phyloP scores from a whole-genome alignment of 2,888 invertebrate species.

The Cryptocheilus praepositus region DNA sequence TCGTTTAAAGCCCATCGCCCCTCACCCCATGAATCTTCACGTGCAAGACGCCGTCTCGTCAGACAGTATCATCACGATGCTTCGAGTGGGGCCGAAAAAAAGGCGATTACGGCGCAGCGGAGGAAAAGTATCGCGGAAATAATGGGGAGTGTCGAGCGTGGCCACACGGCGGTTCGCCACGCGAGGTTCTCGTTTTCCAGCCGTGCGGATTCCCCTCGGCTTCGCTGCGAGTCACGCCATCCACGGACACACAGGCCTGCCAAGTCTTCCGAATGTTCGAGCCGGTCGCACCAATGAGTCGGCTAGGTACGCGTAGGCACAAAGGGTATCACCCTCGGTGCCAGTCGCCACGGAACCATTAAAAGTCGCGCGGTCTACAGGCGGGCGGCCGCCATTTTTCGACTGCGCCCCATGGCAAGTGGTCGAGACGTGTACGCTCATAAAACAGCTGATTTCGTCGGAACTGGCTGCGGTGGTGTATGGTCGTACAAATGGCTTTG shows the following conservation, averaged over 20 bases:
- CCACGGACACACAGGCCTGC: constrained; percentile 39
- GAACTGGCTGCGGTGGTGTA: too few species aligned
- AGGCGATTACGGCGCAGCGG: constrained; percentile 6
- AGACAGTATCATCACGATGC: too few species aligned
- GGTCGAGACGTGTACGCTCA: too few species aligned
- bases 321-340: constrained; percentile 69
- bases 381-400: too few species aligned
- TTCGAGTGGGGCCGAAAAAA: constrained; percentile 15
- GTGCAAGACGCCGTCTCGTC: too few species aligned
- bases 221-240: constrained; percentile 57
- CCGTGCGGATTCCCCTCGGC: constrained; percentile 47
- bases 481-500: too few species aligned
- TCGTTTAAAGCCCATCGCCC: too few species aligned
- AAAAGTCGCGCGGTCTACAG: constrained; percentile 51
- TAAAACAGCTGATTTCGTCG: too few species aligned
- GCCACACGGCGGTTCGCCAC: constrained; percentile 71
- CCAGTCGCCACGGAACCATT: constrained; percentile 68
- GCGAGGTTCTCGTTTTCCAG: constrained; percentile 64
- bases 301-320: constrained; percentile 49
- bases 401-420: too few species aligned
- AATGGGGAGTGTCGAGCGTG: constrained; percentile 69
- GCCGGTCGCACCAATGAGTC: constrained; percentile 36
- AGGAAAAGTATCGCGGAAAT: constrained; percentile 58
- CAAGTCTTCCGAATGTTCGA: constrained; percentile 32
- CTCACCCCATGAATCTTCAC: too few species aligned